Base-by-base conservation (phyloP, 1,140 invertebrate genomes). In the Calosoma granatense region DNA sequence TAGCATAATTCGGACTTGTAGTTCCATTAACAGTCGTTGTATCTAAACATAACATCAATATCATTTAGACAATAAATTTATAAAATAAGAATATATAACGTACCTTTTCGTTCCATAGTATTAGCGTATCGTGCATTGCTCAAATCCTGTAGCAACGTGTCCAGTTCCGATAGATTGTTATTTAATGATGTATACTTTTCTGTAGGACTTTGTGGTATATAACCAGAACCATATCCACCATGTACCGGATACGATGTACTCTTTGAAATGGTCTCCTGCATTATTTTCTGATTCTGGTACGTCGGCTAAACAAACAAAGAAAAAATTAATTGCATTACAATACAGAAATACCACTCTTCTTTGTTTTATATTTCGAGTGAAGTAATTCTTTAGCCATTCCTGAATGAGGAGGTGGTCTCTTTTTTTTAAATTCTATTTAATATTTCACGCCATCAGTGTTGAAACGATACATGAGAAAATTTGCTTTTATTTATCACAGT, bases 141-240 rank as follows among this genome's bases (percentile, higher is more conserved):
- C 59, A 97, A 76, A 72, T 96, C 93, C 68, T 95, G 85, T 55
- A 97, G 77, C 51, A 97, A 77, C 20, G 86, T 90, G 72, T 97
- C 93, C 65, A 97, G 71, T 75, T 97, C 93, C 0, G 90, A 92
- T 20, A 95, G 77, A 73, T 94, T 94, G 41, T 85, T 87, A 65
- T 84, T 85, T 20, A 85, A 76, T 9, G 61, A 58, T 20, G 56
- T 56, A 54, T 59, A 60, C 59, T 65, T 68, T 54, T 67, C 61
- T 52, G 19, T 47, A 3, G 60, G 20, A 55, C 60, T 51, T n/a
- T 56, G 39, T 20, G 61, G 26, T 9, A 47, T 47, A 17, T 47
- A 47, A 11, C 41, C 41, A 17, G 41, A 17, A 11, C 9, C 41
- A 17, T 53, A 22, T 2, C 20, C 22, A 62, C 53, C 51, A 52